Base-by-base conservation (phyloP, 2,888 invertebrate genomes). In the Stomorhina lunata region DNA sequence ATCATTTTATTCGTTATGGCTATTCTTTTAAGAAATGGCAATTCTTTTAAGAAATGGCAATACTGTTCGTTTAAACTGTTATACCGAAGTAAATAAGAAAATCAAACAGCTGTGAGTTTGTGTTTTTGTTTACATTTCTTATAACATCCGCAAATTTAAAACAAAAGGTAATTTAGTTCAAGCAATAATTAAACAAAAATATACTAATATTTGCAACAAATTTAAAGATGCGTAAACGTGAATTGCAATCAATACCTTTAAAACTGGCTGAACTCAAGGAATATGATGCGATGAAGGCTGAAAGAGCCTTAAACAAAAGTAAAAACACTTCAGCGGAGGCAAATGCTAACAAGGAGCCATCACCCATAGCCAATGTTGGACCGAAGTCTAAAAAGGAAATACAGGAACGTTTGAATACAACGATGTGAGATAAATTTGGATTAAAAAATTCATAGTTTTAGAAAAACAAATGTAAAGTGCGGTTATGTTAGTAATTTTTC, bases 241-340 rank as follows among this genome's bases (percentile, higher is more conserved):
- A 91, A 80, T 80, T 91, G 5, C 91, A 91, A 81, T 89, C 90
- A n/a, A 91, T 91, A 72, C 87, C 89, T 7, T 75, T 91, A 12
- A 91, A 91, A 82, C 85, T 91, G 2, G 89, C 89, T 2, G 91
- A 91, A 81, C 85, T 91, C 1, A 91, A 91, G 57, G 91, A 91
- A 73, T 91, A 91, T 75, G 91, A 91, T n/a, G 85, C 85, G 12
- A 86, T 88, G 0, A 90, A 91, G 59, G 84, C 88, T 32, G 90
- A 90, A 43, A 86, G 89, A 0, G 82, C 85, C 2, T 45, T 76
- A 7, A 80, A 65, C 32, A 79, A 83, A 76, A 59, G 37, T 6
- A 86, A 80, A 63, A 61, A 20, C 40, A n/a, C 27, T 34, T 12
- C 40, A 0, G n/a, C 22, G 7, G 81, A 81, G 0, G 79, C 63